Conservation (phyloP, 1,140 invertebrate genomes). For the Drosophila ohnishii region DNA sequence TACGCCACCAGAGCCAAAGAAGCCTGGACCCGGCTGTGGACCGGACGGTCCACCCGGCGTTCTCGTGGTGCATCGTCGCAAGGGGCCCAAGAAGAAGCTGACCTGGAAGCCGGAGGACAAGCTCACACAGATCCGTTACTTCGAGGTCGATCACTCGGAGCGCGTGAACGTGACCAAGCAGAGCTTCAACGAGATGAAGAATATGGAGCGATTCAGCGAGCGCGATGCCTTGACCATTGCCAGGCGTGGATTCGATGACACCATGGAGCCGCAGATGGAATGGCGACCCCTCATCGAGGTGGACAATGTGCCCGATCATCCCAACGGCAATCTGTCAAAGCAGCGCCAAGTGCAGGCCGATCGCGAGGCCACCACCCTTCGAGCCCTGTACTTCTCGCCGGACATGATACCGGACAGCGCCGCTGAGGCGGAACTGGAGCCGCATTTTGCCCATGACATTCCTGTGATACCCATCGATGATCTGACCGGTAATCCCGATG, state of each 20-base stretch:
- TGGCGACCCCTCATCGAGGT: conserved; percentile 89
- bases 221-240: conserved; percentile 91
- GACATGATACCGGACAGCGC: conserved; percentile 94
- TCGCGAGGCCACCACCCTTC: conserved; percentile 91
- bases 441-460: conserved; percentile 89
- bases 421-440: conserved; percentile 93
- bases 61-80: conserved; percentile 82
- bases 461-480: conserved; percentile 94
- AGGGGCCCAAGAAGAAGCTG: conserved; percentile 92
- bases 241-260: conserved; percentile 90
- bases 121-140: conserved; percentile 92
- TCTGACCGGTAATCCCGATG: conserved; percentile 90
- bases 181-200: conserved; percentile 94
- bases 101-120: conserved; percentile 92
- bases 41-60: conserved; percentile 81
- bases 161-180: conserved; percentile 96
- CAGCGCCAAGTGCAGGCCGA: conserved; percentile 94
- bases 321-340: conserved; percentile 90
- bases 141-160: conserved; percentile 97
- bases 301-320: conserved; percentile 85
- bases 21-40: conserved; percentile 80
- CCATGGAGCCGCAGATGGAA: conserved; percentile 90
- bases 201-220: conserved; percentile 93
- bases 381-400: conserved; percentile 93
- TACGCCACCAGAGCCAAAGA: conserved; percentile 51